phyloP scores from a whole-genome alignment of 2,888 invertebrate genomes.

The Tenodera sinensis region DNA sequence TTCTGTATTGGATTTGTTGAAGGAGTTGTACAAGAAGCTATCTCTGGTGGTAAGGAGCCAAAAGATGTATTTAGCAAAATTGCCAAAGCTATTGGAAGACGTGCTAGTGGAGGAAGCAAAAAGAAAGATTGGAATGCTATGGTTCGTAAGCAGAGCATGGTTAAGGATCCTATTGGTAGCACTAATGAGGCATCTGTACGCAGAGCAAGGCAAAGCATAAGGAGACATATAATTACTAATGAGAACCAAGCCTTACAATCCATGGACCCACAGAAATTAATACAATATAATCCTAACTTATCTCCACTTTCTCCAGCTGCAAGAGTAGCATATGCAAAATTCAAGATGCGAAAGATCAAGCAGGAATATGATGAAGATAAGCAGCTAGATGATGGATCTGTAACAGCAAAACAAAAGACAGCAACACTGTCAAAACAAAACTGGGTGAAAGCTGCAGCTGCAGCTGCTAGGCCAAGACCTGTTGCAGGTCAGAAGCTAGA shows the following conservation, averaged over 20 bases:
- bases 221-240: slow-evolving; percentile 65
- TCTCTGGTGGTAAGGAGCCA: slow-evolving; percentile 61
- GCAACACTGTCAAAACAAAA: background rate
- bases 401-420: background rate
- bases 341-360: slow-evolving; percentile 72
- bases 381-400: background rate
- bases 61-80: slow-evolving; percentile 77
- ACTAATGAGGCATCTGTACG: slow-evolving; percentile 63
- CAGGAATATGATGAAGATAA: slow-evolving; percentile 48
- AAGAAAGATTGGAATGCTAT: slow-evolving; percentile 77
- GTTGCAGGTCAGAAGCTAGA: slow-evolving; percentile 18
- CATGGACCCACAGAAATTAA: slow-evolving; percentile 68
- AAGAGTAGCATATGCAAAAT: slow-evolving; percentile 81
- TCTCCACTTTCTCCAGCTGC: slow-evolving; percentile 72
- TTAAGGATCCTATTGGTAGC: slow-evolving; percentile 74
- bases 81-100: slow-evolving; percentile 72
- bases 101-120: slow-evolving; percentile 39
- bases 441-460: slow-evolving; percentile 16
- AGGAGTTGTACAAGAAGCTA: slow-evolving; percentile 71
- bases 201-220: slow-evolving; percentile 66
- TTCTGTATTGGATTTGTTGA: slow-evolving; percentile 89
- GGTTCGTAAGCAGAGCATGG: slow-evolving; percentile 63
- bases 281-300: slow-evolving; percentile 79
- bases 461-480: slow-evolving; percentile 33
- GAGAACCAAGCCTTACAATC: slow-evolving; percentile 59